These are phyloP conservation scores for Melikaiella ostensackeni DNA, from an alignment of 2,888 invertebrate species.

Conservation along the genomic window DNA sequence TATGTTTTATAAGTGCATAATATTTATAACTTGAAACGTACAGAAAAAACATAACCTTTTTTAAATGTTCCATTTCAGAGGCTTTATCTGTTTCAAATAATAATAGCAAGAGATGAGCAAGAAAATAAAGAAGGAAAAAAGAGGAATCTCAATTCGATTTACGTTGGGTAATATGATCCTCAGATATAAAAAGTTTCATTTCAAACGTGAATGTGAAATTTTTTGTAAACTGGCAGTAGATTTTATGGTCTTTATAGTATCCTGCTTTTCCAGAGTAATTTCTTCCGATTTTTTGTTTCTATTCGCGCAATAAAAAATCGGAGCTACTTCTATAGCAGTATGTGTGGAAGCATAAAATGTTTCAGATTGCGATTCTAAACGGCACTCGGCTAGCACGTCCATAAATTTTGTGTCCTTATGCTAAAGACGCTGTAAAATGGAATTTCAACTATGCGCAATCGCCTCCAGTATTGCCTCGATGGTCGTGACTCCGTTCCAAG, in stretches of 20 bases:
- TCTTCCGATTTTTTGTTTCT: slow-evolving; percentile 2
- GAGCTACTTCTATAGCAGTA: slow-evolving; percentile 20
- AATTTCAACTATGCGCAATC: not conserved
- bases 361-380: slow-evolving; percentile 34
- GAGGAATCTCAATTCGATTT: not conserved
- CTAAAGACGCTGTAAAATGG: slow-evolving; percentile 19
- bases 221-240: not conserved
- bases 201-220: not conserved
- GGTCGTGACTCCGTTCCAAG: too few relatives aligned
- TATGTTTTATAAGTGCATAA: too few relatives aligned
- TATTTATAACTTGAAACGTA: too few relatives aligned
- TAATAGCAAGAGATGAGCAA: too few relatives aligned
- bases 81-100: too few relatives aligned
- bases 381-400: slow-evolving; percentile 14
- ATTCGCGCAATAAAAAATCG: not conserved
- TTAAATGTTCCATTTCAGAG: too few relatives aligned
- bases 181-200: not conserved
- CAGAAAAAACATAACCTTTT: too few relatives aligned
- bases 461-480: too few relatives aligned
- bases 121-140: not conserved
- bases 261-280: slow-evolving; percentile 25
- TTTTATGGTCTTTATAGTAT: not conserved
- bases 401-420: slow-evolving; percentile 31
- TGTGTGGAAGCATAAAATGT: slow-evolving; percentile 16
- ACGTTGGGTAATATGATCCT: not conserved